A percentile compares a stretch with the other conserved stretches of the same genome.
Conservation (phyloP, 2,113 vertebrate genomes). For the Eulemur macaco region DNA sequence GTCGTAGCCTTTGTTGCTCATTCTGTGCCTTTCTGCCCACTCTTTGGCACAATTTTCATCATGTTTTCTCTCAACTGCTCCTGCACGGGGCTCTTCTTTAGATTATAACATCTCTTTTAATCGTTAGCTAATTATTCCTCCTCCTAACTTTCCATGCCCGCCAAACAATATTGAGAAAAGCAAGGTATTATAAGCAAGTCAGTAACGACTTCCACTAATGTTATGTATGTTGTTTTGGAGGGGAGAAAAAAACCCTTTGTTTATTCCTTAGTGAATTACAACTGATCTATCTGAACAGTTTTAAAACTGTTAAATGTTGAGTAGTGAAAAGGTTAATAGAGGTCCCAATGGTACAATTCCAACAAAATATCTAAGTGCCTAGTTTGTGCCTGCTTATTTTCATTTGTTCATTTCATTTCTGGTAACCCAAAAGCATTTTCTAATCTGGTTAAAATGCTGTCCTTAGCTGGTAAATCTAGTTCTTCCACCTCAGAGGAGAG, state of each 20-base stretch:
- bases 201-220: not conserved
- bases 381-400: not conserved
- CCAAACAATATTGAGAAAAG: not conserved
- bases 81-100: not conserved
- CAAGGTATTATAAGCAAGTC: not conserved
- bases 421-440: not conserved
- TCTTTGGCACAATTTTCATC: not conserved
- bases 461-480: not conserved
- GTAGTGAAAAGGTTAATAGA: not conserved
- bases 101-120: not conserved
- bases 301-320: not conserved
- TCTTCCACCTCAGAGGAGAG: not conserved
- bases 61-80: not conserved
- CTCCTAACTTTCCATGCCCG: not conserved
- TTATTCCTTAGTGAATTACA: not conserved
- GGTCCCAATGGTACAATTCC: not conserved
- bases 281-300: not conserved
- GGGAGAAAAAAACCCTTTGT: fast-evolving
- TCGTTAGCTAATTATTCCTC: not conserved
- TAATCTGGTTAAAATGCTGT: not conserved
- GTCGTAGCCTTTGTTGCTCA: too few relatives aligned
- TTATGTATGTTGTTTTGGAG: not conserved
- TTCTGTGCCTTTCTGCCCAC: not conserved
- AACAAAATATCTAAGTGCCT: not conserved
- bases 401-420: not conserved